Base-by-base conservation (phyloP, 1,140 invertebrate species). In the Hylaeus volcanicus region DNA sequence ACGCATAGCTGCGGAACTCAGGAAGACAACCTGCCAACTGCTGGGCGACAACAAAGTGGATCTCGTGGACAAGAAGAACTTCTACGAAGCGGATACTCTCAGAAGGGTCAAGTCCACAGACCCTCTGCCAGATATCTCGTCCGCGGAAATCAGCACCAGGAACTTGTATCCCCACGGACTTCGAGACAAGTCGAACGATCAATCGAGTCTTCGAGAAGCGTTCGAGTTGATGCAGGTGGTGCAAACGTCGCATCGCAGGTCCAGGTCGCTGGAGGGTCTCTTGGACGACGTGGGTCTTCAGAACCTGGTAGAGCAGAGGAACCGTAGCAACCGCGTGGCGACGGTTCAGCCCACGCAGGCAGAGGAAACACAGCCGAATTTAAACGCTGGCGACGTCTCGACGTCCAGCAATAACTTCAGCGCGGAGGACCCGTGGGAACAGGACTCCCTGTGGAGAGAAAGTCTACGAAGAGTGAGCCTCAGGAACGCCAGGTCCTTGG, bases 401-500 rank as follows among this genome's bases (percentile, higher is more conserved):
- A 14, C 64, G 37, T 71, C 53, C 5, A 56, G 69, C 2, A 41
- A 3, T 6, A 71, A 83, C 45, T 92, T 91, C 48, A 90, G 91
- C 72, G 95, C 95, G 45, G 96, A 96, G 82, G 95, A 96, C 91
- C 94, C 96, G 43, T 97, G 97, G 97, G 96, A 97, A 89, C 96
- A 97, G 91, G 96, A 98, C 91, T 92, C 94, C 6, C 92, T 97
- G 1, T 97, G 97, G 97, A 94, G 96, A 71, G 96, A 97, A 88
- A 96, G 96, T 86, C 92, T 97, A 26, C 94, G 96, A 55, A 94
- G 96, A 79, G 96, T 96, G 1, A 97, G 96, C 81, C 94, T 97
- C 81, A 93, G 97, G 70, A 97, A 97, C 90, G 96, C 97, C 1
- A 94, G 96, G 65, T 97, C 96, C 0, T 92, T 97, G 89, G 96